phyloP scores from a whole-genome alignment of 2,888 invertebrate species.

The Cheilosia impressa region DNA sequence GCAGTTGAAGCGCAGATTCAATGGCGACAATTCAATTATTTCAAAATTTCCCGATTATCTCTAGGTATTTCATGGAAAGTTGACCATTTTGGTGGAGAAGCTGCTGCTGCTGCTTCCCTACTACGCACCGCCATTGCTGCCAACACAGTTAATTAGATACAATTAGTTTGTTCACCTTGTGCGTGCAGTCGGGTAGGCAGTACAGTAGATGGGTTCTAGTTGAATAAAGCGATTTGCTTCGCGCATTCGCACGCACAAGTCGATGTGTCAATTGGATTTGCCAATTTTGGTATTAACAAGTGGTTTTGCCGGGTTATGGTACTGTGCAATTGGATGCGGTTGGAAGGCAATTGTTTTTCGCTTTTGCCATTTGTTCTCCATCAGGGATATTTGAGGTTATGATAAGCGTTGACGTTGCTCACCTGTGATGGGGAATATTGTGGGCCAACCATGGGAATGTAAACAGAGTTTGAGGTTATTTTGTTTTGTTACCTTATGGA shows the following conservation, averaged over 20 bases:
- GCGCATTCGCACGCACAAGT: constrained; percentile 4
- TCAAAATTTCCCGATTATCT: constrained; percentile 16
- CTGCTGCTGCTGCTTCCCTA: not conserved
- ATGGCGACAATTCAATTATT: constrained; percentile 35
- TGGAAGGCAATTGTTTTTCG: constrained; percentile 34
- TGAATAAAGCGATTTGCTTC: constrained; percentile 16
- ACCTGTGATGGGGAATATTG: not conserved
- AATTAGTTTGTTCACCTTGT: constrained; percentile 69
- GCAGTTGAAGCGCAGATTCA: constrained; percentile 18
- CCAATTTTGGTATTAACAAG: constrained; percentile 58
- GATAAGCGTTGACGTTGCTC: not conserved
- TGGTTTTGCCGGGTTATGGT: constrained; percentile 55
- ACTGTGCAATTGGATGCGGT: constrained; percentile 18
- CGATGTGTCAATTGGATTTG: constrained; percentile 52
- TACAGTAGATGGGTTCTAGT: constrained; percentile 8
- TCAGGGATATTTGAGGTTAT: constrained; percentile 7
- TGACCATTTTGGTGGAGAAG: constrained; percentile 39
- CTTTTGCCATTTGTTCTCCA: constrained; percentile 10
- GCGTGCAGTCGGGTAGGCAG: not conserved
- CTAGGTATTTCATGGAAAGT: constrained; percentile 46
- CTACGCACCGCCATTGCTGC: not conserved
- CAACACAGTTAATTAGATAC: constrained; percentile 54
- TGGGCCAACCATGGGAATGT: not conserved
- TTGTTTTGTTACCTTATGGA: too few relatives aligned
- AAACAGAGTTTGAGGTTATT: too few relatives aligned